phyloP scores from a whole-genome alignment of 2,888 invertebrate species.

The Zeuzera pyrina region DNA sequence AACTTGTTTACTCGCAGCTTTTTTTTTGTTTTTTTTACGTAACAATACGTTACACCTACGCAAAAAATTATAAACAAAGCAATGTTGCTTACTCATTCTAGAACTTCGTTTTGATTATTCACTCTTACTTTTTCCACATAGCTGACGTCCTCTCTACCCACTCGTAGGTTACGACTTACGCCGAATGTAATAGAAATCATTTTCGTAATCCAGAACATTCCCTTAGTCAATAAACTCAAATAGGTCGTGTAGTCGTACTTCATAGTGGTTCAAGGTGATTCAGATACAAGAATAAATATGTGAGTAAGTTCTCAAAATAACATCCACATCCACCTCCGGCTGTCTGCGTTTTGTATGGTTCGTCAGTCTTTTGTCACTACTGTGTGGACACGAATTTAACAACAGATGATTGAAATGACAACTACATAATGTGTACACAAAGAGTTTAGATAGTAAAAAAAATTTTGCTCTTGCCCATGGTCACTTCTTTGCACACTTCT shows the following conservation, averaged over 20 bases:
- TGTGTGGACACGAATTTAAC: too few species aligned
- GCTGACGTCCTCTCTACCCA: slow-evolving; percentile 14
- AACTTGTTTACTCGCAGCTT: too few species aligned
- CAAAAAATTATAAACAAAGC: slow-evolving; percentile 7
- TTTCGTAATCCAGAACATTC: slow-evolving; percentile 31
- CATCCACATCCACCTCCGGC: slow-evolving; percentile 31
- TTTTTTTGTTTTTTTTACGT: too few species aligned
- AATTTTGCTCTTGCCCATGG: too few species aligned
- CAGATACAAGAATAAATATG: slow-evolving; percentile 42
- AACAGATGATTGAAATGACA: too few species aligned
- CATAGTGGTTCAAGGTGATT: slow-evolving; percentile 56
- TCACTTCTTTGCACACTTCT: too few species aligned
- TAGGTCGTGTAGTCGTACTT: slow-evolving; percentile 39
- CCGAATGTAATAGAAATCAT: slow-evolving; percentile 4
- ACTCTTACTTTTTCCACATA: slow-evolving; percentile 4
- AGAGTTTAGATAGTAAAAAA: too few species aligned
- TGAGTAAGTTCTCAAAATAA: slow-evolving; percentile 59
- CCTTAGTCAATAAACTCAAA: slow-evolving; percentile 48
- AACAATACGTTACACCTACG: too few species aligned
- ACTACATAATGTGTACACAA: too few species aligned
- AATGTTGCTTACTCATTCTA: neutral
- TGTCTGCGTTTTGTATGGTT: too few species aligned
- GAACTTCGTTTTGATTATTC: slow-evolving; percentile 5
- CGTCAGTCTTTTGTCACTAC: too few species aligned
- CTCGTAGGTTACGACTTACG: slow-evolving; percentile 5